These are phyloP conservation scores for Byasa hedistus DNA, from an alignment of 2,888 invertebrate genomes.

Conservation along the genomic window DNA sequence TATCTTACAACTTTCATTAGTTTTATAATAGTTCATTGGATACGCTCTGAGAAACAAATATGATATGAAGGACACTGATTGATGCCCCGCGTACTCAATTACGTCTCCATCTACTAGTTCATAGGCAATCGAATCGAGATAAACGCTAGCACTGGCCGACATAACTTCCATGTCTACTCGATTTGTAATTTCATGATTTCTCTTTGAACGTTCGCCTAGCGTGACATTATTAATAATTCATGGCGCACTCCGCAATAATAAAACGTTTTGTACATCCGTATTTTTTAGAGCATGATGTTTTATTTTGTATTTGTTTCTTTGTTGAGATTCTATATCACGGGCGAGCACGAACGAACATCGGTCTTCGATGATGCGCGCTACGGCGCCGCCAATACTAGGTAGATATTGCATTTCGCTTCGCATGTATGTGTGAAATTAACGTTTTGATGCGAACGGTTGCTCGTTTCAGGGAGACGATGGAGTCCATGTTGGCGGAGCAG, in stretches of 20 bases:
- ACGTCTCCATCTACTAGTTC: slow-evolving; percentile 49
- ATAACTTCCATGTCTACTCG: slow-evolving; percentile 44
- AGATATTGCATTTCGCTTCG: slow-evolving; percentile 50
- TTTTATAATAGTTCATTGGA: slow-evolving; percentile 48
- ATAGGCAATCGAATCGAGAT: slow-evolving; percentile 51
- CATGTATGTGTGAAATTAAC: slow-evolving; percentile 26
- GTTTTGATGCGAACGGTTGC: slow-evolving; percentile 37
- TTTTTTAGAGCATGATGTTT: slow-evolving; percentile 47
- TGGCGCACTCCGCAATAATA: slow-evolving; percentile 33
- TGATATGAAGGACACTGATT: slow-evolving; percentile 52
- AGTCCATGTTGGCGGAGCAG: slow-evolving; percentile 92
- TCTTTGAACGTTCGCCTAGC: slow-evolving; percentile 26
- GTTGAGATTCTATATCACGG: slow-evolving; percentile 79
- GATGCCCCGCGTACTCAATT: slow-evolving; percentile 56
- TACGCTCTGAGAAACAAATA: slow-evolving; percentile 59
- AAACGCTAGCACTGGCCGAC: slow-evolving; percentile 47
- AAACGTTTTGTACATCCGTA: slow-evolving; percentile 30
- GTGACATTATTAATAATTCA: slow-evolving; percentile 35
- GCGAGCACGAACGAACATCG: slow-evolving; percentile 76
- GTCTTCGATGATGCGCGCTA: slow-evolving; percentile 76
- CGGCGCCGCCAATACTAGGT: slow-evolving; percentile 76
- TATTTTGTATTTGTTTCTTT: slow-evolving; percentile 75
- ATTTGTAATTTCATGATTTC: slow-evolving; percentile 34
- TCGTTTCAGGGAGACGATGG: slow-evolving; percentile 91
- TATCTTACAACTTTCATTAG: slow-evolving; percentile 38